These are phyloP conservation scores for Drusus annulatus DNA, from an alignment of 1,140 invertebrate species.

Conservation along the genomic window DNA sequence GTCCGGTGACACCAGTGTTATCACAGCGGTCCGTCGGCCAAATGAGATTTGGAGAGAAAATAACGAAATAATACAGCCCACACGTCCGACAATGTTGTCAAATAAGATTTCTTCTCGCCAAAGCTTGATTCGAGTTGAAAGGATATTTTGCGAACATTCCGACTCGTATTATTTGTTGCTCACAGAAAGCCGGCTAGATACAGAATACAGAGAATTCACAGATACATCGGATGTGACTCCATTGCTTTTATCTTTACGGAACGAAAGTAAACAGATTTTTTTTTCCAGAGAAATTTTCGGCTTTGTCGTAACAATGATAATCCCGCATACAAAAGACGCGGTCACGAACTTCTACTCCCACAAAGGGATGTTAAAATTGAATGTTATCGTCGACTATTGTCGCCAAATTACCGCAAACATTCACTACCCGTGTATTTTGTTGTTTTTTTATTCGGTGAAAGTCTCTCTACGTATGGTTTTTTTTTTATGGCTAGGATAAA, in stretches of 20 bases:
- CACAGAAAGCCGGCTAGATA: too few relatives aligned
- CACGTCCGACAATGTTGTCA: slow-evolving; percentile 27
- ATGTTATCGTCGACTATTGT: too few relatives aligned
- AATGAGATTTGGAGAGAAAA: slow-evolving; percentile 22
- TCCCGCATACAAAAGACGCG: slow-evolving; percentile 8
- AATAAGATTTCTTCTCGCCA: not conserved
- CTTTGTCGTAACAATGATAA: not conserved
- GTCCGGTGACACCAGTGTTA: slow-evolving; percentile 22
- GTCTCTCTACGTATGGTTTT: too few relatives aligned
- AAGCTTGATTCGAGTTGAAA: not conserved
- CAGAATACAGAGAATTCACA: too few relatives aligned
- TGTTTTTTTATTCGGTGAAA: too few relatives aligned
- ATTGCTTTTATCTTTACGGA: not conserved
- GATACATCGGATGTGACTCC: too few relatives aligned
- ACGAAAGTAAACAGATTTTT: not conserved
- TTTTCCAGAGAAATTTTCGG: not conserved
- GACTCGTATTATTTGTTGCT: too few relatives aligned
- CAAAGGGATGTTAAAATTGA: too few relatives aligned
- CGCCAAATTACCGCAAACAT: too few relatives aligned
- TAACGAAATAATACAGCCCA: slow-evolving; percentile 16
- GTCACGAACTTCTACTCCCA: slow-evolving; percentile 5
- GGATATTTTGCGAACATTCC: not conserved
- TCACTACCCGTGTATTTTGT: too few relatives aligned
- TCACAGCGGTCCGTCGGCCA: slow-evolving; percentile 2
- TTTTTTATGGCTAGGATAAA: too few relatives aligned